Percentiles rank a stretch among this genome's conserved stretches.
Conservation (phyloP, 2,113 vertebrate genomes). For the Tauraco erythrolophus region DNA sequence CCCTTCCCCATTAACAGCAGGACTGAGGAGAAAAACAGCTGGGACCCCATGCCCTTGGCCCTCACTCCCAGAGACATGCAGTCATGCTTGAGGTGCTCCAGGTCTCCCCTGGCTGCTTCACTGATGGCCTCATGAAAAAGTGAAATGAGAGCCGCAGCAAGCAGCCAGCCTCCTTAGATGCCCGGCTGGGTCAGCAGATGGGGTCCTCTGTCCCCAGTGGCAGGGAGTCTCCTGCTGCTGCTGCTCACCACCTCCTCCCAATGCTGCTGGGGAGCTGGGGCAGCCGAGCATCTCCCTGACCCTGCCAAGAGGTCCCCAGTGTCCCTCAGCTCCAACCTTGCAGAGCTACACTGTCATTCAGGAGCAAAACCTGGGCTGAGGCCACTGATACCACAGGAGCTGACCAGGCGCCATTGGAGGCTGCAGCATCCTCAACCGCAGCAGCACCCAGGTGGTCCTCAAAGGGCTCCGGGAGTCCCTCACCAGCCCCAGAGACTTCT, state of each 20-base stretch:
- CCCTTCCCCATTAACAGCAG: not conserved
- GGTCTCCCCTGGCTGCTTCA: not conserved
- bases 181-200: not conserved
- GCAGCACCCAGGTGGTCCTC: not conserved
- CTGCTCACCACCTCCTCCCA: fast-evolving
- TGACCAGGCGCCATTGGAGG: not conserved
- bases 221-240: not conserved
- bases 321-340: not conserved
- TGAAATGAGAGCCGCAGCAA: not conserved
- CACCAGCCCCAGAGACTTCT: not conserved
- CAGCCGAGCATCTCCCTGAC: not conserved
- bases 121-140: not conserved
- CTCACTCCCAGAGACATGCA: not conserved
- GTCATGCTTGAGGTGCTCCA: not conserved
- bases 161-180: not conserved
- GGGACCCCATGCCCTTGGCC: not conserved
- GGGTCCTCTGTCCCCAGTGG: no score
- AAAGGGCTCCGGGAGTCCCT: not conserved
- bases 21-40: not conserved
- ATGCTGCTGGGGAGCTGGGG: not conserved
- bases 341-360: not conserved
- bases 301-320: not conserved
- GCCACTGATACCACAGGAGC: not conserved
- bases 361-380: not conserved
- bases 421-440: not conserved